Base-by-base conservation (phyloP, 2,888 invertebrate genomes). In the Polylopha cassiicola region DNA sequence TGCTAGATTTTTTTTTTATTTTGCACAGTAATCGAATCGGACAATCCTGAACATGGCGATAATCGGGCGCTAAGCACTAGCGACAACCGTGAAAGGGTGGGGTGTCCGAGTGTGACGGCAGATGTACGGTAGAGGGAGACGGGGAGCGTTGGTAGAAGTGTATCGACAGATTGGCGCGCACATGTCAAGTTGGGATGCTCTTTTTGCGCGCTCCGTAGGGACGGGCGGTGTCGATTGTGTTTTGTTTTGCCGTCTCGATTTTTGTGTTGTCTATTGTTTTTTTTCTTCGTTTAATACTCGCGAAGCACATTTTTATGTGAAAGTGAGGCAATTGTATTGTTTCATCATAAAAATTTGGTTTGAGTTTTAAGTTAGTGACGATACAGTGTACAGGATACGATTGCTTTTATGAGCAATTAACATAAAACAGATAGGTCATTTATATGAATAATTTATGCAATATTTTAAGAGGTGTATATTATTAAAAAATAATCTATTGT, bases 121-220 rank as follows among this genome's bases (percentile, higher is more conserved):
- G 2, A 3, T n/a, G 3, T 14, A 6, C 2, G 7, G 7, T 6
- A 3, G 62, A 44, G 41, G 26, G 66, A 71, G 23, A 14, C n/a
- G n/a, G 67, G 45, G 74, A 73, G 1, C 42, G 46, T 4, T 15
- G 46, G 56, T 51, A 63, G 65, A 60, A 64, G 65, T 69, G 70
- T 70, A 72, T 67, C 82, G 84, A 84, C 84, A 84, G 84, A 85
- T 85, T 85, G 84, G 67, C 74, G 77, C 75, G 76, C 84, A 85
- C 84, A 85, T 85, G 84, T 79, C 79, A 76, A 65, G 75, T 69
- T 69, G 70, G 73, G 82, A 78, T 84, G 84, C 71, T 79, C 84
- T 84, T 84, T 84, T 81, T 73, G 77, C 76, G 53, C 72, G 69
- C 60, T 70, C 61, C 55, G 44, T 44, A 39, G 30, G 59, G 64